A percentile compares a stretch with the other conserved stretches of the same genome.
Evolutionary conservation across 53 echinoderm and acorn worm genomes (phyloP).

Genomic region (Antedon mediterranea): DNA sequence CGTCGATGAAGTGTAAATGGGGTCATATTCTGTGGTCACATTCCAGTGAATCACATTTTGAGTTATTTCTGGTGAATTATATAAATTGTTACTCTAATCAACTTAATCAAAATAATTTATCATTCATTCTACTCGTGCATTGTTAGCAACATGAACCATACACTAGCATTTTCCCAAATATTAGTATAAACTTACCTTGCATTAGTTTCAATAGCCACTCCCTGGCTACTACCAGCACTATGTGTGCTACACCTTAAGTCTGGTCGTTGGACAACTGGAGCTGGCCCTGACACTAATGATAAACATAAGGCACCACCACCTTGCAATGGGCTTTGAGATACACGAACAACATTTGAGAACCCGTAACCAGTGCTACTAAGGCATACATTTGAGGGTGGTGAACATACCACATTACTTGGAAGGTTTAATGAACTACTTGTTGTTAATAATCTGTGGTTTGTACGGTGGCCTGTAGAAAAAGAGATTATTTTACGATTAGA

Average conservation of each 20-base stretch:
- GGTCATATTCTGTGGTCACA: too few species aligned
- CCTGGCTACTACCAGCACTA: neutral
- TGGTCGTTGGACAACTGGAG: slow-evolving; percentile 77
- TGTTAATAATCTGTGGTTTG: slow-evolving; percentile 25
- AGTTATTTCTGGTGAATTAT: too few species aligned
- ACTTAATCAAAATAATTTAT: too few species aligned
- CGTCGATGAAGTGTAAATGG: too few species aligned
- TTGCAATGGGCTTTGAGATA: neutral
- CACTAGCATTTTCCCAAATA: too few species aligned
- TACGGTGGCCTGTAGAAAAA: slow-evolving; percentile 28
- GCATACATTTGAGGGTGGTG: slow-evolving; percentile 5
- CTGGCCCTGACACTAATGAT: slow-evolving; percentile 84
- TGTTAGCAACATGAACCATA: neutral
- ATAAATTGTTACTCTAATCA: too few species aligned
- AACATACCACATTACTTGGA: slow-evolving; percentile 10
- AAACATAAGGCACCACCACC: slow-evolving; percentile 40
- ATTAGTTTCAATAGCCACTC: neutral
- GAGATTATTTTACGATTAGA: too few species aligned
- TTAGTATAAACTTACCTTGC: neutral
- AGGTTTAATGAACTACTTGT: slow-evolving; percentile 28
- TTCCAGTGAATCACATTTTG: too few species aligned
- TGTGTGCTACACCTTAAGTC: slow-evolving; percentile 22
- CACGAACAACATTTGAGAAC: neutral
- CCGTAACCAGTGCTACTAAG: neutral
- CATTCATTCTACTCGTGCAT: neutral